Base-by-base conservation (phyloP, 2,888 invertebrate genomes). In the Apodemia zela region DNA sequence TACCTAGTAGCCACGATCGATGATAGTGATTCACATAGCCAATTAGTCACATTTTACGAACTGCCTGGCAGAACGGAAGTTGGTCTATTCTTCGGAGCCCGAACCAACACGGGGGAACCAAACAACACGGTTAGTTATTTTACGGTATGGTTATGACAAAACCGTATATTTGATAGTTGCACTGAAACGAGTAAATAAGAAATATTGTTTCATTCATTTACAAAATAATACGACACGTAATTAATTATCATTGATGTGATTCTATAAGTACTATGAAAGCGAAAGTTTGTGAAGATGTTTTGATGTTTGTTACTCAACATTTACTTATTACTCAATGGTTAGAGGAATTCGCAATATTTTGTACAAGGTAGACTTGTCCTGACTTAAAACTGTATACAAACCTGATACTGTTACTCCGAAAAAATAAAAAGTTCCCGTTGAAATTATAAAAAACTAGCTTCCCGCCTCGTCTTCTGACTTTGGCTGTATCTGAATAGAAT, bases 221-320 rank as follows among this genome's bases (percentile, higher is more conserved):
- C 42, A 45, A 45, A 45, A 45, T 45, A 45, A 45, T 5, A 45
- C 42, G 42, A 45, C 42, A 45, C 42, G 42, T 45, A n/a, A 45
- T 45, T 45, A 45, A 45, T 45, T 45, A 45, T 45, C 42, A 45
- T 45, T 45, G 45, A 45, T 45, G 45, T n/a, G 7, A 45, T 45
- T 15, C 45, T 2, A 45, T 45, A 17, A 47, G 15, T 15, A 17
- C 17, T n/a, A 45, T 17, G n/a, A 47, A 45, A 47, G 45, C 45
- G 45, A 47, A 47, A 47, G 17, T 17, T n/a, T 45, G 15, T n/a
- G 45, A n/a, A 13, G 45, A 45, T 45, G 45, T 45, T 45, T 45
- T 45, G n/a, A 38, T 38, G n/a, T 42, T n/a, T 45, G 15, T 45
- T 45, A 45, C n/a, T 45, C 17, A 45, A 45, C 45, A 45, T 15